Evolutionary conservation across 2,888 invertebrate species (phyloP).

Genomic region (Chydorus sphaericus): DNA sequence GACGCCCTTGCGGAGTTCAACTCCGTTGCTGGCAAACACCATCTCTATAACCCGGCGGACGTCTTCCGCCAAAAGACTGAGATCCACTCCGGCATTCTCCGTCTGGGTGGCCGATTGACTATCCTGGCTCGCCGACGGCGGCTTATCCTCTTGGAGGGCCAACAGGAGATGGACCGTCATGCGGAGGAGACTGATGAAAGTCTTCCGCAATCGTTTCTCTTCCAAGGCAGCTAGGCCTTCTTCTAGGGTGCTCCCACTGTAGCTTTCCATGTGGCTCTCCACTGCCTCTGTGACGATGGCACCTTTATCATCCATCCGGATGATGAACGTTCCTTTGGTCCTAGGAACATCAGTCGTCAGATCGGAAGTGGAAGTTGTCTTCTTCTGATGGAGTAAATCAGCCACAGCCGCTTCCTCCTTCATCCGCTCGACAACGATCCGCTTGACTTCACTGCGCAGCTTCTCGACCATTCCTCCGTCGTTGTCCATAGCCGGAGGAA

Average conservation of each 20-base stretch:
- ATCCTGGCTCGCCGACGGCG: not conserved
- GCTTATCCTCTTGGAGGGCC: not conserved
- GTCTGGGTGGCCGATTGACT: not conserved
- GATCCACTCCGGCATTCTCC: not conserved
- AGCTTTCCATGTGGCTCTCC: not conserved
- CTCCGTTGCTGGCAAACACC: not conserved
- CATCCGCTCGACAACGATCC: slow-evolving; percentile 8
- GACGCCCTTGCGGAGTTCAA: not conserved
- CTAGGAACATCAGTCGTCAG: not conserved
- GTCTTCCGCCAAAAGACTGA: not conserved
- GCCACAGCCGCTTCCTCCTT: not conserved
- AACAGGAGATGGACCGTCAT: slow-evolving; percentile 7
- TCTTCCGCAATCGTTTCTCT: not conserved
- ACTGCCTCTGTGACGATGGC: slow-evolving; percentile 6
- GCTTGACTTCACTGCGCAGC: slow-evolving; percentile 9
- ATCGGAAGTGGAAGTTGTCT: not conserved
- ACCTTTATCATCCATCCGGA: slow-evolving; percentile 7
- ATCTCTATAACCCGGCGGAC: not conserved
- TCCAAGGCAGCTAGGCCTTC: not conserved
- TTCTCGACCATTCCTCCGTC: not conserved
- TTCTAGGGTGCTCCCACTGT: not conserved
- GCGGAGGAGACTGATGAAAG: not conserved
- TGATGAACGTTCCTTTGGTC: slow-evolving; percentile 2
- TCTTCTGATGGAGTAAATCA: not conserved
- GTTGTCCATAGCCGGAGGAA: not conserved